phyloP scores from a whole-genome alignment of 2,113 vertebrate species.

The Megaptera novaeangliae region DNA sequence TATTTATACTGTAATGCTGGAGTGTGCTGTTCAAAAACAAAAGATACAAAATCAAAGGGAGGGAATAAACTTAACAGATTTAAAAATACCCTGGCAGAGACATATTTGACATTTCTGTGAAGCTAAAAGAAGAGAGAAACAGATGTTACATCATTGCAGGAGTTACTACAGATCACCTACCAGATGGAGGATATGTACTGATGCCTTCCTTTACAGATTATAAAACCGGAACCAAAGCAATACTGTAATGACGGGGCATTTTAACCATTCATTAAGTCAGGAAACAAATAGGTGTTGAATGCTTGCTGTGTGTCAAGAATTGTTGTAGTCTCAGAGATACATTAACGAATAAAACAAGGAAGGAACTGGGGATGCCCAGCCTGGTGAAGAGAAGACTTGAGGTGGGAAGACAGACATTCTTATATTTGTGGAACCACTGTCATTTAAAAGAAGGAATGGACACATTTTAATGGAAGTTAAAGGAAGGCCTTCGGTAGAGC shows the following conservation, averaged over 20 bases:
- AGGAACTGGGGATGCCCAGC: background rate
- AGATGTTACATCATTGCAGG: background rate
- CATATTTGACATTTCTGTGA: conserved; percentile 30
- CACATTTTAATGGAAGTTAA: background rate
- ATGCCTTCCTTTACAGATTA: conserved; percentile 9
- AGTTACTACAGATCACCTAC: background rate
- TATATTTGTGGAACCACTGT: background rate
- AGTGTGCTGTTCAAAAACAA: conserved; percentile 6
- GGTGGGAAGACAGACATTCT: background rate
- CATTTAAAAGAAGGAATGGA: background rate
- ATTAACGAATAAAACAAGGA: background rate
- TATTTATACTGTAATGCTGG: background rate
- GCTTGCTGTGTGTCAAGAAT: background rate
- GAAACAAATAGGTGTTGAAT: background rate
- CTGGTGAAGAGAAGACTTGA: background rate
- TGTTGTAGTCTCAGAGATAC: background rate
- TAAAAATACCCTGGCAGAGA: conserved; percentile 3
- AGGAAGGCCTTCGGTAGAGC: background rate
- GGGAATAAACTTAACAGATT: background rate
- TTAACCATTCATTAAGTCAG: background rate
- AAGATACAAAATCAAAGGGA: background rate
- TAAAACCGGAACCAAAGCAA: background rate
- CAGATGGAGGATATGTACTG: conserved; percentile 12
- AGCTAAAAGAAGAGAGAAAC: conserved; percentile 38
- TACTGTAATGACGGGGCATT: background rate